Percentiles rank a stretch among this genome's conserved stretches.
Evolutionary conservation across 2,113 vertebrate species (phyloP).

Genomic region (Ceyx cyanopectus): DNA sequence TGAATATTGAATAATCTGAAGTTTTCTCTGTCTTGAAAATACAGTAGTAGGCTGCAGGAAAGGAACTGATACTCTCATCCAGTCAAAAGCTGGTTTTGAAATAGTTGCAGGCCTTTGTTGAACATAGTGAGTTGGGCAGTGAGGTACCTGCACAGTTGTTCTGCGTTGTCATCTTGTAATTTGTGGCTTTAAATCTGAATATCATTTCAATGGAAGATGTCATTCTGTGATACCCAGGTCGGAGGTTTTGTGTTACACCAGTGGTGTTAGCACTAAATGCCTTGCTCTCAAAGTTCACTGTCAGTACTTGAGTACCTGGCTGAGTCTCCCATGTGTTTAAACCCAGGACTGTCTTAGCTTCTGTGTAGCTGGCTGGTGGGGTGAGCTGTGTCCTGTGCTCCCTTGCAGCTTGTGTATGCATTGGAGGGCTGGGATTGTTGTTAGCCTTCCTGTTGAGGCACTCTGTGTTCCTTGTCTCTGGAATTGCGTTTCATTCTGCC

Average conservation of each 20-base stretch:
- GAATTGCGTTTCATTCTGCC: neutral
- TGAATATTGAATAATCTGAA: neutral
- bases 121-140: neutral
- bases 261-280: neutral
- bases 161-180: neutral
- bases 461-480: neutral
- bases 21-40: neutral
- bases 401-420: neutral
- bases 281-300: neutral
- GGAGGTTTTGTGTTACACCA: neutral
- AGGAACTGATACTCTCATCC: neutral
- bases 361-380: rapidly evolving
- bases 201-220: neutral
- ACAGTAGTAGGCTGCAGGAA: neutral
- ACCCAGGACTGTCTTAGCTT: neutral
- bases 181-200: neutral
- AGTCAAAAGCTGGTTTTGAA: neutral
- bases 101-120: neutral
- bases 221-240: neutral
- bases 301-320: neutral
- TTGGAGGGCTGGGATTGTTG: neutral
- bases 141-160: neutral
- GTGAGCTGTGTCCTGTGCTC: neutral
- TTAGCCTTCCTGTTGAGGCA: neutral
- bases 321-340: neutral